Base-by-base conservation (phyloP, 2,113 vertebrate genomes). In the Meleagris gallopavo region DNA sequence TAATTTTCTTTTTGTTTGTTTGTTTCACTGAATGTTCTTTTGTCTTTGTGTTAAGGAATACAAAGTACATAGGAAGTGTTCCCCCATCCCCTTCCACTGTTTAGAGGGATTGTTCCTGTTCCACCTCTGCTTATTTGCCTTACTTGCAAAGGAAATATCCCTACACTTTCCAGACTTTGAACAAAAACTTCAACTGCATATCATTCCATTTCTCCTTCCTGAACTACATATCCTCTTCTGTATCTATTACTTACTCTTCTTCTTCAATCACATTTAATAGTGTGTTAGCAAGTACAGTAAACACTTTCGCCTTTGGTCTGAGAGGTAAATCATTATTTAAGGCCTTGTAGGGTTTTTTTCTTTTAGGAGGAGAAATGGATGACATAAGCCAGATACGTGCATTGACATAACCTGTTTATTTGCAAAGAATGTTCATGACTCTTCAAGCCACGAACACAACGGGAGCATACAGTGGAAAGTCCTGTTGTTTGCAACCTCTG, bases 351-450 rank as follows among this genome's bases (percentile, higher is more conserved):
- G 29, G 20, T 38, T 76, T 83, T 82, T 80, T 94, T 88, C 32
- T 48, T 77, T 76, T 45, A 61, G 52, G 41, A 91, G 60, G 41
- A 93, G 65, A 65, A 74, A 32, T 7, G 13, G 46, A 40, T 93
- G 93, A 93, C 70, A 86, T 52, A 91, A 90, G 27, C 83, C 94
- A 95, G 93, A n/a, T 78, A 81, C 29, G 36, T 43, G 8, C 20
- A 27, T 72, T 83, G 69, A 86, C 61, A 81, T n/a, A 38, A n/a
- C 43, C 52, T 58, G 60, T 88, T 86, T 61, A 48, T 91, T 94
- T 74, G 43, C 87, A 80, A 77, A 73, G 89, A 92, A 71, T 78
- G 52, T 43, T 90, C 8, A 0, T 30, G 74, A 24, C 81, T 66
- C 32, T 79, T 36, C 18, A 34, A 83, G 67, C 43, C 52, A 30